phyloP scores from a whole-genome alignment of 2,113 vertebrate species.

The Lipotes vexillifer region DNA sequence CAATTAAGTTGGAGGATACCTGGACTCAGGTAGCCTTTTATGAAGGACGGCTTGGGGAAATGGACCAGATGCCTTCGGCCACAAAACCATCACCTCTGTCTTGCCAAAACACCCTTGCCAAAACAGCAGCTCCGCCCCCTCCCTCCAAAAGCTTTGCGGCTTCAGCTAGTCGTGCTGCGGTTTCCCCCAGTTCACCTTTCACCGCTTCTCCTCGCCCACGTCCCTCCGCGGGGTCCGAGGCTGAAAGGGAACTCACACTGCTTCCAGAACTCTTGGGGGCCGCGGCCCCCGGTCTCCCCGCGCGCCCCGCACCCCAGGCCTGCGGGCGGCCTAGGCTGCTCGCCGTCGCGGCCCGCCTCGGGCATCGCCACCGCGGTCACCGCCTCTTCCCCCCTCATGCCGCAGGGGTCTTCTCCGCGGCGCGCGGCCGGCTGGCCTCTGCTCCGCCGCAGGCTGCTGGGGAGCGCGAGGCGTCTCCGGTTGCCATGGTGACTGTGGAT shows the following conservation, averaged over 20 bases:
- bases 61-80: not conserved
- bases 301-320: not conserved
- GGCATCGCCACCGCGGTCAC: rapidly evolving
- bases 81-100: not conserved
- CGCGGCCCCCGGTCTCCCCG: not conserved
- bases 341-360: not conserved
- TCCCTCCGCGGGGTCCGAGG: not conserved
- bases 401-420: not conserved
- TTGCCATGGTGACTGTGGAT: slow-evolving; percentile 25
- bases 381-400: not conserved
- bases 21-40: not conserved
- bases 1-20: not conserved
- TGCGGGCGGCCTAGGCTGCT: not conserved
- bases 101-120: not conserved
- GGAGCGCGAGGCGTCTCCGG: not conserved
- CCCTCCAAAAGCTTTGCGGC: not conserved
- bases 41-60: not conserved
- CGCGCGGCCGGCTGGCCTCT: rapidly evolving
- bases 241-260: not conserved
- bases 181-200: too few species aligned
- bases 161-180: not conserved
- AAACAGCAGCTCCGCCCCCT: not conserved
- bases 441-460: rapidly evolving
- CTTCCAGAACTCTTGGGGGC: not conserved
- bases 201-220: not conserved